A percentile compares a stretch with the other conserved stretches of the same genome.
phyloP scores from a whole-genome alignment of 1,140 invertebrate species.

The Drosophila bocki region DNA sequence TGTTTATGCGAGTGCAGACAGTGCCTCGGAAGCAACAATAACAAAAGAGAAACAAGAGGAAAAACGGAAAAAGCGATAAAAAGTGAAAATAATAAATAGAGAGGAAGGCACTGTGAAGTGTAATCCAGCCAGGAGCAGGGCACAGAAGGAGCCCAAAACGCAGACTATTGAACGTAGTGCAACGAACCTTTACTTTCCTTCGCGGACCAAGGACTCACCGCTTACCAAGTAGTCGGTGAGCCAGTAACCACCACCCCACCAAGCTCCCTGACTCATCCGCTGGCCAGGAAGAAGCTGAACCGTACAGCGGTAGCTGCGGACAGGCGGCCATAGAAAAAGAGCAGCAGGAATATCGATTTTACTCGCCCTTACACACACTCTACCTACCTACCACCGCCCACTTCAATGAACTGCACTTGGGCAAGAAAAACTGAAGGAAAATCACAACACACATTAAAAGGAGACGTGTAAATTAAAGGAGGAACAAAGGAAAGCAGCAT shows the following conservation, averaged over 20 bases:
- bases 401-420: constrained; percentile 53
- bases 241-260: constrained; percentile 28
- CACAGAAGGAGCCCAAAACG: constrained; percentile 3
- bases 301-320: constrained; percentile 32
- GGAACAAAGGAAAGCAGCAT: constrained; percentile 27
- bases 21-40: constrained; percentile 19
- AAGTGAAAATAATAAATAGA: constrained; percentile 29
- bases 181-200: constrained; percentile 49
- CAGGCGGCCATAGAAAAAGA: constrained; percentile 47
- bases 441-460: constrained; percentile 36
- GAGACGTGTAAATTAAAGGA: constrained; percentile 30
- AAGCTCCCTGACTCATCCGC: constrained; percentile 61
- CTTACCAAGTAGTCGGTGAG: constrained; percentile 14
- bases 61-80: constrained; percentile 11
- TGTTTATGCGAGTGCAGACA: constrained; percentile 15
- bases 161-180: constrained; percentile 49
- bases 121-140: constrained; percentile 10
- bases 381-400: constrained; percentile 26
- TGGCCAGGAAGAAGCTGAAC: constrained; percentile 43
- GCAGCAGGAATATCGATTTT: constrained; percentile 72
- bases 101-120: constrained; percentile 18
- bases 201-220: constrained; percentile 47
- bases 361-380: constrained; percentile 36
- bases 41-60: constrained; percentile 24
- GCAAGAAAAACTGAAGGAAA: constrained; percentile 25